phyloP scores from a whole-genome alignment of 2,888 invertebrate species.

The Alloscopus bannaensis region DNA sequence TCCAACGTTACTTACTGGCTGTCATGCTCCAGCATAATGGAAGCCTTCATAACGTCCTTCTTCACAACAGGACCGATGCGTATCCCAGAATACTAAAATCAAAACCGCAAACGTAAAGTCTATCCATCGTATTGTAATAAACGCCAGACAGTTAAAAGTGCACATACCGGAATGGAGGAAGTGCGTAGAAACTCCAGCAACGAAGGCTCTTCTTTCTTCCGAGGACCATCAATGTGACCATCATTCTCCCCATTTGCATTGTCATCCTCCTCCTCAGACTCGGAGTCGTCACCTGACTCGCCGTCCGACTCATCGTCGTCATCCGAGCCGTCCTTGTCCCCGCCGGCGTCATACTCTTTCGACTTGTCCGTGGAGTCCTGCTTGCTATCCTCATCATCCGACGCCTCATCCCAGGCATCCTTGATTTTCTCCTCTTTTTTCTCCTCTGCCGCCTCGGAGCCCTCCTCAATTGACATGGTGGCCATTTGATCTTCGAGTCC shows the following conservation, averaged over 20 bases:
- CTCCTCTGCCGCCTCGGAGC: conserved; percentile 59
- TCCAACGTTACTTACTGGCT: conserved; percentile 84
- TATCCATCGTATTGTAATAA: neutral
- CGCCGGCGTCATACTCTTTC: conserved; percentile 76
- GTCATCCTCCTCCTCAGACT: conserved; percentile 73
- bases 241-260: conserved; percentile 75
- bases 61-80: conserved; percentile 99
- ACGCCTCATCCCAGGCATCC: conserved; percentile 90
- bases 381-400: conserved; percentile 76
- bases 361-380: conserved; percentile 74
- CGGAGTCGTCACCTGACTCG: conserved; percentile 75
- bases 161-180: conserved; percentile 94
- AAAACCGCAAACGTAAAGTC: neutral
- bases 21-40: conserved; percentile 99
- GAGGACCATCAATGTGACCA: neutral
- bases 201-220: conserved; percentile 86
- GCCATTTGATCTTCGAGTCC: conserved; percentile 71
- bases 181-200: conserved; percentile 92
- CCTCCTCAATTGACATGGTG: conserved; percentile 75
- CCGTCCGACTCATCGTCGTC: conserved; percentile 76
- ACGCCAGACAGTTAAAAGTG: neutral
- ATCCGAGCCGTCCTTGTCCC: conserved; percentile 74
- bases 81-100: conserved; percentile 94
- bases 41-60: conserved; percentile 99
- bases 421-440: conserved; percentile 80